Base-by-base conservation (phyloP, 2,113 vertebrate species). In the Neotoma lepida region DNA sequence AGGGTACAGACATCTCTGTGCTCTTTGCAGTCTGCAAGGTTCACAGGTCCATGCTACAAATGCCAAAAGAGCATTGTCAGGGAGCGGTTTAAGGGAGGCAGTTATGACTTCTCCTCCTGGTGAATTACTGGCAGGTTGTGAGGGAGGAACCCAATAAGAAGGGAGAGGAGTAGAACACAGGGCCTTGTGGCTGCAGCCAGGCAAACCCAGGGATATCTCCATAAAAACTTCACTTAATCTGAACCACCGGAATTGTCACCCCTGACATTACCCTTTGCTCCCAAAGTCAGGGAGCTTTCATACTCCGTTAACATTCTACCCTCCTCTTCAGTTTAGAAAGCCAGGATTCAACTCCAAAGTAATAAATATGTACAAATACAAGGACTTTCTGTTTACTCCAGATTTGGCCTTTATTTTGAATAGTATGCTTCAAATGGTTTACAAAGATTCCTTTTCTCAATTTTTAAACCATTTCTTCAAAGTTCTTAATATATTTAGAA, bases 401-500 rank as follows among this genome's bases (percentile, higher is more conserved):
- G 28, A 87, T 70, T 68, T 93, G 82, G 73, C 46, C n/a, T 35
- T 88, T 92, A 80, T 94, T 97, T 93, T 96, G 81, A 95, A 84
- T 78, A 94, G 78, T 85, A 64, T 95, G 84, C 54, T 90, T 96
- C 95, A 66, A 35, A 86, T 77, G 89, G 54, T 92, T 92, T 96
- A 66, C 66, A 46, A 85, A 93, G 88, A 89, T 73, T 81, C 81
- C 64, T 78, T 39, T 28, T 64, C 93, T 88, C 76, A 73, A 88
- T 82, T 88, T 95, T 86, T 86, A 9, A 96, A 90, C 64, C 64
- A n/a, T 76, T 90, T 92, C 85, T 77, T 97, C 80, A 96, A 92
- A 96, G 66, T 95, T 94, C 93, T 77, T 95, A 86, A 26, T 93
- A 88, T 94, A 86, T 95, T 68, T 96, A 94, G 96, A n/a, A 96